Percentiles rank a stretch among this genome's conserved stretches.
Evolutionary conservation across 2,113 vertebrate species (phyloP).

Genomic region (Zapus hudsonius): DNA sequence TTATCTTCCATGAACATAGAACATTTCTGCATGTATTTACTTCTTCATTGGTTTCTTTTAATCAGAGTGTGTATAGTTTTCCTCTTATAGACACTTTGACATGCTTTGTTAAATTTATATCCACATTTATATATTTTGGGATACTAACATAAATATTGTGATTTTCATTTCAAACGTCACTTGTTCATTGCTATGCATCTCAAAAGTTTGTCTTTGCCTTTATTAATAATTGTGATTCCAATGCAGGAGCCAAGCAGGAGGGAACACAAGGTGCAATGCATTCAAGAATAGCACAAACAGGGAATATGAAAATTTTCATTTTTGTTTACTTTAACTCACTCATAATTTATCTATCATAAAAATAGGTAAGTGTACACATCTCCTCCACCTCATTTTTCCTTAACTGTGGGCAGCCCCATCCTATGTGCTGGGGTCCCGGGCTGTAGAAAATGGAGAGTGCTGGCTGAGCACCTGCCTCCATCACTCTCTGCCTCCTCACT

Average conservation of each 20-base stretch:
- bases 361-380: background rate
- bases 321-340: background rate
- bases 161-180: background rate
- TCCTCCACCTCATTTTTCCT: too few species aligned
- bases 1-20: fast-evolving
- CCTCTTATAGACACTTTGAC: background rate
- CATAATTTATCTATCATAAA: too few species aligned
- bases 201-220: background rate
- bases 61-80: background rate
- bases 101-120: background rate
- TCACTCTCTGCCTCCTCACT: too few species aligned
- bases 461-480: too few species aligned
- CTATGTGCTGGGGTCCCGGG: too few species aligned
- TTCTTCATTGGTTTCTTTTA: background rate
- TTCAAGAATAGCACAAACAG: background rate
- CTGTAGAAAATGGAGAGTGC: too few species aligned
- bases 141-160: too few species aligned
- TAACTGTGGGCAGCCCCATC: too few species aligned
- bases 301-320: background rate
- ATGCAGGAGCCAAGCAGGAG: background rate
- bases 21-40: background rate
- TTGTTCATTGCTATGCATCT: background rate
- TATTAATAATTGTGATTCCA: too few species aligned
- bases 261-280: too few species aligned
- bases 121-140: background rate